Percentiles rank a stretch among this genome's conserved stretches.
phyloP scores from a whole-genome alignment of 2,888 invertebrate species.

The Lasioglossum oenotherae region DNA sequence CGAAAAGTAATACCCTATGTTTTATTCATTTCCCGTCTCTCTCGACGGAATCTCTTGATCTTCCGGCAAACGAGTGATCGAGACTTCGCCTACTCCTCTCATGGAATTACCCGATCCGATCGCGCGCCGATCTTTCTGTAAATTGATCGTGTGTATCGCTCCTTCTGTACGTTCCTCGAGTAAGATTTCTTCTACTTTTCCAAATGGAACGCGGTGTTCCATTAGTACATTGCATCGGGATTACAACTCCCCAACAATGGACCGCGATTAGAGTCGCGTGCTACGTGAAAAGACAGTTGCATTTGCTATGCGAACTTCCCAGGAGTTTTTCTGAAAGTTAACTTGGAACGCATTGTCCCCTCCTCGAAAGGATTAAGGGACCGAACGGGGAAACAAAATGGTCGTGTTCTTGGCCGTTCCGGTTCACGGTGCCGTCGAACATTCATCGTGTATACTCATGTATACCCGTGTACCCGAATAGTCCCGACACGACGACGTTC shows the following conservation, averaged over 20 bases:
- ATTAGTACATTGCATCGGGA: background rate
- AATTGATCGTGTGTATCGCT: conserved; percentile 9
- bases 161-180: background rate
- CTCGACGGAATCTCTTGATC: conserved; percentile 42
- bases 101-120: background rate
- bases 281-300: background rate
- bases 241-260: background rate
- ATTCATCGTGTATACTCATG: background rate
- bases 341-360: background rate
- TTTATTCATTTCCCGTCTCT: conserved; percentile 50
- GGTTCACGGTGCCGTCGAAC: conserved; percentile 7
- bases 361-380: background rate
- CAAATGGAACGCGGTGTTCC: background rate
- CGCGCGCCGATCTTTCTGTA: background rate
- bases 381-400: background rate
- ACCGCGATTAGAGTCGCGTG: background rate
- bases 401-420: background rate
- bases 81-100: conserved; percentile 28
- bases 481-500: background rate
- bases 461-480: conserved; percentile 7
- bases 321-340: background rate
- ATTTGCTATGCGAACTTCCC: background rate
- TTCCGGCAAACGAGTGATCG: conserved; percentile 38
- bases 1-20: conserved; percentile 52
- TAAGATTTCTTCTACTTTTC: background rate